Evolutionary conservation across 2,113 vertebrate genomes (phyloP), one percentile per base, ranked within the genome.

Genomic region (Cephalopholis sonnerati): DNA sequence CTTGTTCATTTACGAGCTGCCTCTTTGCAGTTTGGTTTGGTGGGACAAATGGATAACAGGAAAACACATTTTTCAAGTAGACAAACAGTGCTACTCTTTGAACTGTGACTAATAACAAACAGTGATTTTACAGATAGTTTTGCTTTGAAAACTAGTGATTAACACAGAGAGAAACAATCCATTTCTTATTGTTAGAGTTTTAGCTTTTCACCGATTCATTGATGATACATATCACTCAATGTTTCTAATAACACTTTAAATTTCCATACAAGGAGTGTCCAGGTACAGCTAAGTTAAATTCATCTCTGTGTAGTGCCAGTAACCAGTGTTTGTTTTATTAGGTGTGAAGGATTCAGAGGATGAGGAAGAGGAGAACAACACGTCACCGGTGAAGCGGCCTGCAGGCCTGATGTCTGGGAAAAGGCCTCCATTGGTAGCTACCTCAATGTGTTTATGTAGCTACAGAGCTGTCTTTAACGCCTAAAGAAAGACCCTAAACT

Each of bases 361-460:
- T 64, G 95, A 95, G 24, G 95, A 96, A 9, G 95, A 96, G 67
- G 95, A 95, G 76, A 94, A 96, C 88, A 96, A 96, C 84, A 72
- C 95, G 0, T 96, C 95, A 1, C 96, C 96, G 0, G 93, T 96
- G 67, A 96, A 95, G 77, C 93, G 95, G 63, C 94, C 95, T 16
- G 93, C 94, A 3, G 77, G 64, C 57, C 88, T 93, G 58, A 64
- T 79, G 51, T 64, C 68, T 1, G 91, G 81, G 84, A 95, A 94
- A 82, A 92, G 90, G 62, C 90, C 90, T 55, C 48, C 63, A 0
- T 2, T 74, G 92, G 94, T 95, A 89, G 25, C 63, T 55, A 61
- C 25, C 22, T 17, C 41, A 18, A 5, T 74, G 17, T 36, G 22
- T 25, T 64, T 6, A 20, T 29, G 25, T 5, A 53, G 2, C 12